Percentiles rank a stretch among this genome's conserved stretches.
These are phyloP conservation scores for Mylabris phalerata DNA, from an alignment of 1,140 invertebrate genomes.

Conservation along the genomic window DNA sequence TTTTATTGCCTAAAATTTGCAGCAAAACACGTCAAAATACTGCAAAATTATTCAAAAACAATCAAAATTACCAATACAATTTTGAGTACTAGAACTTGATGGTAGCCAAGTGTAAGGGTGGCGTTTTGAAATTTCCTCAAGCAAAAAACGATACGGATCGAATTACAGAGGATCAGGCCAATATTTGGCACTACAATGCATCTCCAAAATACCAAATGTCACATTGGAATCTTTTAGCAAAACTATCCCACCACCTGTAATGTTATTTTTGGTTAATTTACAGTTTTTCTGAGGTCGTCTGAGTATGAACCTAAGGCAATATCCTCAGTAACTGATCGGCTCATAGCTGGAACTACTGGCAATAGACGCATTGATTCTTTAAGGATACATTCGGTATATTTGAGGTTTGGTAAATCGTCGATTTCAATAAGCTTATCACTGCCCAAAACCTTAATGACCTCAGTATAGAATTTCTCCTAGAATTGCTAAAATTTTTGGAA, in stretches of 20 bases:
- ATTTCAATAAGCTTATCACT: slow-evolving; percentile 32
- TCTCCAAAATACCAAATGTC: not conserved
- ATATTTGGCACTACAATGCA: slow-evolving; percentile 1
- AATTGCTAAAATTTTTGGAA: not conserved
- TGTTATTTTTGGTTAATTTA: too few species aligned
- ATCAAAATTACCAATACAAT: slow-evolving; percentile 1
- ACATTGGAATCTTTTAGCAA: not conserved
- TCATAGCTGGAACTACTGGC: slow-evolving; percentile 53
- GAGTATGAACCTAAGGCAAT: too few species aligned
- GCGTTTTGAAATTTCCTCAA: not conserved
- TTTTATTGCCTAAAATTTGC: not conserved
- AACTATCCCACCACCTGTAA: not conserved
- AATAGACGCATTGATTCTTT: slow-evolving; percentile 55
- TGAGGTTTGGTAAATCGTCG: slow-evolving; percentile 51
- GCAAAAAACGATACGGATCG: slow-evolving; percentile 4
- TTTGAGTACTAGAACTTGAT: not conserved
- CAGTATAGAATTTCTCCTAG: slow-evolving; percentile 45
- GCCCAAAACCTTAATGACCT: slow-evolving; percentile 47
- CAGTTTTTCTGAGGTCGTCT: too few species aligned
- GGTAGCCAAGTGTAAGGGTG: slow-evolving; percentile 1
- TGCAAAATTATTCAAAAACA: not conserved
- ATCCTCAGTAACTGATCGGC: slow-evolving; percentile 37
- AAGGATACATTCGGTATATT: slow-evolving; percentile 55
- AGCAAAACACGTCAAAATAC: not conserved
- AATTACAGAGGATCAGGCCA: slow-evolving; percentile 5